Base-by-base conservation (phyloP, 2,888 invertebrate genomes). In the Charanyca ferruginea region DNA sequence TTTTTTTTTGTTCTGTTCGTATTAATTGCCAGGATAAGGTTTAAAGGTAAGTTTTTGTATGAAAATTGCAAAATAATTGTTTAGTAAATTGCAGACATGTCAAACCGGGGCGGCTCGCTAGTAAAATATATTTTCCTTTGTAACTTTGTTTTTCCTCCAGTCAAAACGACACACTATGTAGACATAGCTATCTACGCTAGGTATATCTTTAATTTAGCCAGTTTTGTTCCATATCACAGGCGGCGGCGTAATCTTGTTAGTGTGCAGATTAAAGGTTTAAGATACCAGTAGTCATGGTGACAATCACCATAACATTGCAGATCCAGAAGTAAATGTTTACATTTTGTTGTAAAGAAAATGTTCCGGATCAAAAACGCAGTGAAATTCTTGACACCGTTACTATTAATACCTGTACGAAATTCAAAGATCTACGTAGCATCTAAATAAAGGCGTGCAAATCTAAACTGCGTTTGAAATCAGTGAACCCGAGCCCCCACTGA, bases 391-490 rank as follows among this genome's bases (percentile, higher is more conserved):
- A 42, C 53, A 71, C 45, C 51, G n/a, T 44, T 69, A 35, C 77
- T 63, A 73, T 54, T 38, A 70, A 60, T 77, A 72, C 57, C 25
- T 44, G 57, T 41, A 54, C 22, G 20, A 77, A 63, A n/a, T 73
- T 63, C 44, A 63, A 77, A 45, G 63, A 77, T 41, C 23, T 71
- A 58, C 73, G 72, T 62, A 45, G 25, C 41, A 57, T 72, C 60
- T 55, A 59, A 70, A 77, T 60, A 53, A 64, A 72, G 58, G 18
- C 57, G 53, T 42, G 63, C 58, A 63, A 58, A 67, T 59, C 51
- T 48, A 53, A 75, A 53, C 52, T 79, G 45, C 61, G 69, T 51
- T 20, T 55, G 41, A 58, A 69, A 60, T 57, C 80, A 60, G 58
- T 66, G 70, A 65, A 65, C 80, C 55, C 55, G n/a, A 65, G 42